Base-by-base conservation (phyloP, 2,888 invertebrate genomes). In the Pterobdella sp. region DNA sequence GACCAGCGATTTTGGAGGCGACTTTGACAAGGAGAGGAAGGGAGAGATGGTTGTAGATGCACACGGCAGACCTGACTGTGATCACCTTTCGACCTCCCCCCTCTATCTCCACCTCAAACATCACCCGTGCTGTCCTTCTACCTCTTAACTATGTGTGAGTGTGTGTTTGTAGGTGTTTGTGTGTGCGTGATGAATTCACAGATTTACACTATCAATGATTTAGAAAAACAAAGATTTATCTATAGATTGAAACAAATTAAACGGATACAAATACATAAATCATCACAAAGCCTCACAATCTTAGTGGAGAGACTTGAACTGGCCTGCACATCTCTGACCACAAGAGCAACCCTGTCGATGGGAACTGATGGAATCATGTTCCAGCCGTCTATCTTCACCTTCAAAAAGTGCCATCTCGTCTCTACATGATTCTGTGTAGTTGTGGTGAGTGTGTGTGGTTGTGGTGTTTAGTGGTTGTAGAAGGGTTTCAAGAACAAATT, bases 41-140 rank as follows among this genome's bases (percentile, higher is more conserved):
- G 68, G 81, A 79, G 36, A 83, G 79, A 71, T 78, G 79, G 84
- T 96, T 96, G 72, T 88, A 84, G 1, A 95, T 85, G 78, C 89
- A 88, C 76, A 97, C 86, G 36, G 94, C 93, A 10, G 96, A 96
- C 75, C 95, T 88, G 26, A 97, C 90, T 10, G 92, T 91, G 72
- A 95, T 90, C 78, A 96, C 85, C 84, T 97, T 97, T 79, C 92
- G 89, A 0, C 96, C 96, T 1, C 93, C 93, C 0, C 94, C 94
- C 83, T 94, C 93, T 76, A 95, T 86, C 0, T 90, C 89, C 29
- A 98, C 92, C 78, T 92, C 91, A 81, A 96, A 91, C 66, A 97
- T 93, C 35, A 97, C 87, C 72, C 95, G 88, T 0, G 92, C 91
- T 78, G 88, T 87, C 2, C 84, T 82, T 68, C 80, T 76, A 34